Base-by-base conservation (phyloP, 2,888 invertebrate species). In the Drosophila leonis region DNA sequence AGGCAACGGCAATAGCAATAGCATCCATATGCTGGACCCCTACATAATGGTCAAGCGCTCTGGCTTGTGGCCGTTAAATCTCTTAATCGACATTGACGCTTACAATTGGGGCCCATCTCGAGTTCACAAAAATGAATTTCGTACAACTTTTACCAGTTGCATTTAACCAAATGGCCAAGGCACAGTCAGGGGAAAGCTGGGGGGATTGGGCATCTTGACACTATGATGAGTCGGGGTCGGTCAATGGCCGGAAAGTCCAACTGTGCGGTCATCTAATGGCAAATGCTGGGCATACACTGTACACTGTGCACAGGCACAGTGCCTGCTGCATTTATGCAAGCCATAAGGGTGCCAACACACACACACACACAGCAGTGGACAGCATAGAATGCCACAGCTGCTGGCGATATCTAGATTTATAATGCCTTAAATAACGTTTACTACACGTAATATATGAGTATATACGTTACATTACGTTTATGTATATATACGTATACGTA, bases 31-130 rank as follows among this genome's bases (percentile, higher is more conserved):
- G 41, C 31, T 33, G 52, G 52, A 52, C 52, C 60, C 60, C 44
- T 52, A 54, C 48, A 49, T 48, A 52, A 61, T 71, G 41, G 52
- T 29, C 46, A 39, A 70, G 6, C 10, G 12, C 52, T 29, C 59
- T 42, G 72, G 27, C 42, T 73, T 73, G 59, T 61, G 69, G 69
- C 80, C 78, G 74, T 85, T 85, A 83, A 85, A 83, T 85, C 88
- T 85, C 83, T 78, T 79, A 88, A 88, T 84, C 85, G 82, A 85
- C 84, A 84, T 68, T 73, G 85, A 82, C 80, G 83, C 80, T 76
- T 80, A 64, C 71, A 76, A 82, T 84, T 31, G 42, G 75, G 69
- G 55, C 39, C 37, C 72, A 60, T 33, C 29, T 37, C 59, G 27
- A 18, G 49, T 2, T 15, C 35, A 61, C 27, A 63, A 73, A 78